Evolutionary conservation across 1,140 invertebrate genomes (phyloP), one percentile per base, ranked within the genome.

Genomic region (Lepeophtheirus salmonis): DNA sequence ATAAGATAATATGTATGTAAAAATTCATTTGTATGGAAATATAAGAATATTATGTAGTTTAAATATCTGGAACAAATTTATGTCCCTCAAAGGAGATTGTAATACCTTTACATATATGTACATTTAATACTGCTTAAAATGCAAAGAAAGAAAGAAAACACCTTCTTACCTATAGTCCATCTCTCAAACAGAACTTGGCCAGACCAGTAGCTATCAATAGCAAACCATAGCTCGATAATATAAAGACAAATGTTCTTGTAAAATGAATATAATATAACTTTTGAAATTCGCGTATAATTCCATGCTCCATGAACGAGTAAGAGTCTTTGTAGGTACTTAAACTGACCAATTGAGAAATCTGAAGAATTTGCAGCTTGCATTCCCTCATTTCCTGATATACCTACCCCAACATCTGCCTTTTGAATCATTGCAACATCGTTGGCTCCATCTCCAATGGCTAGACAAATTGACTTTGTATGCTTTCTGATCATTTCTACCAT

Each of bases 341-440:
- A 98, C 73, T 81, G 80, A 57, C 85, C 90, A 68, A 97, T 95
- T 62, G 91, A 88, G 72, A 97, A 97, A 73, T 99, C 96, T 10
- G 91, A 95, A 24, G 94, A 91, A 73, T 90, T 96, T 0, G 92
- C 89, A 26, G 96, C 96, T 76, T 97, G 95, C 52, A 97, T 74
- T 21, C 95, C 95, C 75, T 99, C 96, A 18, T 89, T 82, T n/a
- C 96, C 96, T 24, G 89, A 95, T 67, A 99, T 98, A 56, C 95
- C 96, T 64, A 99, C 83, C 54, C 95, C 96, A 59, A 90, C 84
- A 68, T 86, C 80, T 0, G 86, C 86, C 70, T 87, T 87, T 73
- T 97, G 92, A 66, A 98, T 98, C 95, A 98, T 98, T 12, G 95
- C 94, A 24, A 99, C 95, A 76, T 99, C 96, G 74, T 99, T 99